Conservation (phyloP, 2,113 vertebrate species). For the Neogale vison region DNA sequence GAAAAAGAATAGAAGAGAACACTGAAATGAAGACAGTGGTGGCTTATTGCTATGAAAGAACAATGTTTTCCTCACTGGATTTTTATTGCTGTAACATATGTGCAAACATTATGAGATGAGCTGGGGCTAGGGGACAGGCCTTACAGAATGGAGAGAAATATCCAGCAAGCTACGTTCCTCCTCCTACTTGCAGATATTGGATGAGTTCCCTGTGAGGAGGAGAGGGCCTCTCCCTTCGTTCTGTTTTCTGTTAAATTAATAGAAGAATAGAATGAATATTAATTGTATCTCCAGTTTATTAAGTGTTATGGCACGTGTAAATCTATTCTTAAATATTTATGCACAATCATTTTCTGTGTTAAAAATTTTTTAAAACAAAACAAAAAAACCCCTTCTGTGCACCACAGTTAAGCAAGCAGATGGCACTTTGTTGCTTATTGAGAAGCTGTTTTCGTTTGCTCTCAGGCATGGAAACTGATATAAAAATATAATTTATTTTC, state of each 20-base stretch:
- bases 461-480: slow-evolving; percentile 55
- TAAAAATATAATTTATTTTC: slow-evolving; percentile 75
- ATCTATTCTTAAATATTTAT: slow-evolving; percentile 75
- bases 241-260: neutral
- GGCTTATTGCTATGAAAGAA: neutral
- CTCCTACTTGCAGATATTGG: neutral
- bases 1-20: neutral
- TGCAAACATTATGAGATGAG: neutral
- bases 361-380: slow-evolving; percentile 73
- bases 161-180: neutral
- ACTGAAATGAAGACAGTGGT: neutral
- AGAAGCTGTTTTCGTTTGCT: slow-evolving; percentile 78
- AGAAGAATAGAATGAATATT: slow-evolving; percentile 7
- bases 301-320: slow-evolving; percentile 66
- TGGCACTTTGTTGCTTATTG: slow-evolving; percentile 73
- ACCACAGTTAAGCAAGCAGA: slow-evolving; percentile 59
- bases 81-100: neutral
- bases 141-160: neutral
- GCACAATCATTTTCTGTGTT: slow-evolving; percentile 60
- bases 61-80: neutral
- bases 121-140: neutral
- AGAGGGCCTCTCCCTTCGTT: neutral
- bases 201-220: neutral
- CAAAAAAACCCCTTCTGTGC: slow-evolving; percentile 28
- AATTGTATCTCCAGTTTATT: neutral